Base-by-base conservation (phyloP, 2,797 vertebrate species). In the Cyclopterus lumpus region DNA sequence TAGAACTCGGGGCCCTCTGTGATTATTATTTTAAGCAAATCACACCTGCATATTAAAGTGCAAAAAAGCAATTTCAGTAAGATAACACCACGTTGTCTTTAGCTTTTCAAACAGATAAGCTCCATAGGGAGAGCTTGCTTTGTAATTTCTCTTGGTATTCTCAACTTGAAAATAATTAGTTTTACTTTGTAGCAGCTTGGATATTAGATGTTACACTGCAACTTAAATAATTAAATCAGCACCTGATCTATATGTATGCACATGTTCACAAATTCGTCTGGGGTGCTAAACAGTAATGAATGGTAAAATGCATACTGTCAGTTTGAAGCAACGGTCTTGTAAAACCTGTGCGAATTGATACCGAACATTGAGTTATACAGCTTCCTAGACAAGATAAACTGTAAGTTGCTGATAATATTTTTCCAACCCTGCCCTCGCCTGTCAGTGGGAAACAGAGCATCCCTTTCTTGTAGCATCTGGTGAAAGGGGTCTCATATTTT, bases 21-120 rank as follows among this genome's bases (percentile, higher is more conserved):
- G 86, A 89, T 89, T 75, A 83, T 55, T 79, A 12, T 53, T 83
- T 70, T 24, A 68, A 65, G 72, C 64, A 54, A 59, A 38, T 66
- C 82, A 78, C 57, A 82, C 58, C 65, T 24, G 42, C 42, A 44
- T 60, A 86, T 74, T 79, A 78, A 84, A 75, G 60, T n/a, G 69
- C 72, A 82, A 81, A 81, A 81, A 44, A 48, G 61, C 60, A 34
- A 8, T 72, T 83, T 75, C 40, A 60, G 42, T 20, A 30, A 58
- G 36, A 71, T 76, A 59, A 66, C 61, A 69, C 26, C 22, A 8
- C 11, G 36, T 67, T 72, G 51, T 69, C 36, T 71, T 49, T 58
- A 59, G 18, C 58, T 62, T 70, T 54, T 44, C 28, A 28, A 63
- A 28, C 5, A 34, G 40, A 78, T 48, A 42, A 70, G 28, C 48